Evolutionary conservation across 2,888 invertebrate genomes (phyloP).

Genomic region (Agrochola lychnidis): DNA sequence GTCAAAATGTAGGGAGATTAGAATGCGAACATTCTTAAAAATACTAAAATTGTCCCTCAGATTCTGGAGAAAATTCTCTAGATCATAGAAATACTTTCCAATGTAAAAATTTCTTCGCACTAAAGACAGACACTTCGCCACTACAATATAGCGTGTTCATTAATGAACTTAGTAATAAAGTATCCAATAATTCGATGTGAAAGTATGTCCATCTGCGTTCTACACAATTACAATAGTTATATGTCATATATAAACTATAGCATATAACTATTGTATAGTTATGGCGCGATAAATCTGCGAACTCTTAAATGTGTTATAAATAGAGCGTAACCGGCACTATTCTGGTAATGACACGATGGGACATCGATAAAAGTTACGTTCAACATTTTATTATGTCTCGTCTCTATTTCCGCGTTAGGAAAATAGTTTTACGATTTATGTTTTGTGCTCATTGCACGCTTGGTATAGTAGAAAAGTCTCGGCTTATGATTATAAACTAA

Average conservation of each 20-base stretch:
- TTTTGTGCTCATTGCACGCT: not conserved
- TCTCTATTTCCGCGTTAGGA: constrained; percentile 11
- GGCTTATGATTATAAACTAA: not conserved
- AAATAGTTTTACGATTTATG: constrained; percentile 29
- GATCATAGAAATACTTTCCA: not conserved
- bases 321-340: constrained; percentile 20
- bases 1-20: too few species aligned
- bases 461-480: not conserved
- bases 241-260: not conserved
- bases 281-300: constrained; percentile 48
- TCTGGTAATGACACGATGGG: constrained; percentile 20
- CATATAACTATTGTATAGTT: constrained; percentile 9
- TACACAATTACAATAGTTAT: not conserved
- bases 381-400: constrained; percentile 33
- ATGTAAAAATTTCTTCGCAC: not conserved
- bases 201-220: constrained; percentile 5
- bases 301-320: constrained; percentile 40
- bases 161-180: constrained; percentile 21
- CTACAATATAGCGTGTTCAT: not conserved
- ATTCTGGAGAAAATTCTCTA: not conserved
- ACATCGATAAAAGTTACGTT: constrained; percentile 43
- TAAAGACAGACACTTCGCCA: not conserved
- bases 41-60: too few species aligned
- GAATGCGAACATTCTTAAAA: too few species aligned
- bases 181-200: constrained; percentile 6